These are phyloP conservation scores for Trialeurodes vaporariorum DNA, from an alignment of 1,140 invertebrate genomes.

Conservation along the genomic window DNA sequence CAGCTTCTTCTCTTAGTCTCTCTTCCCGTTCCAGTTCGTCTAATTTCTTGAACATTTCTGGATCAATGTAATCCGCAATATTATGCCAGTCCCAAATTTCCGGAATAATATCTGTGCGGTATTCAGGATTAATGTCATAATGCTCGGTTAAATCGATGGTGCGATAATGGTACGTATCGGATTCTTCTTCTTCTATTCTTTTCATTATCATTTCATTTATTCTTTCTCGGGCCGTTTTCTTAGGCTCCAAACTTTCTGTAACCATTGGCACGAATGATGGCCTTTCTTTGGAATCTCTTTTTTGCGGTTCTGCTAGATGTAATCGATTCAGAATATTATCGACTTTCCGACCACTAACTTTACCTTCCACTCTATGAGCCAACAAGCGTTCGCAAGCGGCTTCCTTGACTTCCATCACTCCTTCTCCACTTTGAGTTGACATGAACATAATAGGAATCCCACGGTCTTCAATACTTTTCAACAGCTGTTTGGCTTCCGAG, in stretches of 20 bases:
- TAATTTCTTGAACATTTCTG: conserved; percentile 89
- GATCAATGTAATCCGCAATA: conserved; percentile 95
- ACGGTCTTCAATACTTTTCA: conserved; percentile 54
- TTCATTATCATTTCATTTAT: conserved; percentile 72
- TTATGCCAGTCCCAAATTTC: conserved; percentile 98
- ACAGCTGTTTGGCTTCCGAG: conserved; percentile 49
- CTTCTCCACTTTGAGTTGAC: conserved; percentile 84
- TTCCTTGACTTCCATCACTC: conserved; percentile 87
- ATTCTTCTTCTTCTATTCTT: conserved; percentile 86
- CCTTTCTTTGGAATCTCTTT: conserved; percentile 67
- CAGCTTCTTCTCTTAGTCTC: conserved; percentile 65
- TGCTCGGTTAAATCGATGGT: conserved; percentile 91
- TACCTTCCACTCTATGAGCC: conserved; percentile 79
- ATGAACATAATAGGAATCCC: conserved; percentile 74
- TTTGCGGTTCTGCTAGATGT: conserved; percentile 78
- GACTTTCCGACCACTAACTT: conserved; percentile 85
- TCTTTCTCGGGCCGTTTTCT: conserved; percentile 18
- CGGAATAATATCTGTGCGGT: conserved; percentile 89
- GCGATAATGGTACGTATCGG: conserved; percentile 68
- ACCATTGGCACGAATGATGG: conserved; percentile 58
- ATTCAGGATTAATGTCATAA: conserved; percentile 83
- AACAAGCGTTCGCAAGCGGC: conserved; percentile 86
- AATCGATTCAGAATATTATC: conserved; percentile 81
- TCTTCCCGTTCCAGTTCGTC: conserved; percentile 86
- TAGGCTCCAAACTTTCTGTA: conserved; percentile 10